Base-by-base conservation (phyloP, 2,113 vertebrate genomes). In the Asarcornis scutulata region DNA sequence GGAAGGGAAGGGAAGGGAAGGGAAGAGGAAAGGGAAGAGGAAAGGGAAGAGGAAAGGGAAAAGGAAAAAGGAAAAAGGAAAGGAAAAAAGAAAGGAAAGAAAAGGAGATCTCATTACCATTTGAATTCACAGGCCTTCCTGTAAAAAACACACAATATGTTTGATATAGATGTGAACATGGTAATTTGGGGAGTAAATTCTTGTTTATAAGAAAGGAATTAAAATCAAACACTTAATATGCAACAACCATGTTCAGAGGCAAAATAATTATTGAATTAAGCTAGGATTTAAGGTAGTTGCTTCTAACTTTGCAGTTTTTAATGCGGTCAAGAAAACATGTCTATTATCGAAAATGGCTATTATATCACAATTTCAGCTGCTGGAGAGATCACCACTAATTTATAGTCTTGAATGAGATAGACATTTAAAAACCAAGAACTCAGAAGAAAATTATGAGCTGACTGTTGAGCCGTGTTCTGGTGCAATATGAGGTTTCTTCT, bases 41-140 rank as follows among this genome's bases (percentile, higher is more conserved):
- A 18, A 18, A 46, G 16, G 91, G 91, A 29, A 95, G 86, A 36
- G 36, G 40, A 42, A 42, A 42, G 15, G 86, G 36, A 36, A 14
- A 36, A 36, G n/a, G 14, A 42, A 9, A 46, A 18, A 89, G 36
- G 36, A 36, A 36, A 92, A 29, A 38, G 38, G 38, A 38, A 38
- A 38, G 38, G 38, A 89, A 89, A 79, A 36, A 36, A 9, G 23
- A 13, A 52, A 52, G 13, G 23, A 26, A 26, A 95, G 89, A 86
- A 10, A 63, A 38, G 89, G 94, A 67, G 81, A 87, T 91, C 91
- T 95, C 85, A 96, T 96, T 96, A 95, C 78, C 95, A 96, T 94
- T 96, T 96, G 85, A 97, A 93, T 96, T 94, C 93, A 91, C 59
- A 38, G 85, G 55, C 67, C 89, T 63, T 95, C 69, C 93, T 93